Conservation (phyloP, 2,113 vertebrate genomes). For the Mastomys natalensis region DNA sequence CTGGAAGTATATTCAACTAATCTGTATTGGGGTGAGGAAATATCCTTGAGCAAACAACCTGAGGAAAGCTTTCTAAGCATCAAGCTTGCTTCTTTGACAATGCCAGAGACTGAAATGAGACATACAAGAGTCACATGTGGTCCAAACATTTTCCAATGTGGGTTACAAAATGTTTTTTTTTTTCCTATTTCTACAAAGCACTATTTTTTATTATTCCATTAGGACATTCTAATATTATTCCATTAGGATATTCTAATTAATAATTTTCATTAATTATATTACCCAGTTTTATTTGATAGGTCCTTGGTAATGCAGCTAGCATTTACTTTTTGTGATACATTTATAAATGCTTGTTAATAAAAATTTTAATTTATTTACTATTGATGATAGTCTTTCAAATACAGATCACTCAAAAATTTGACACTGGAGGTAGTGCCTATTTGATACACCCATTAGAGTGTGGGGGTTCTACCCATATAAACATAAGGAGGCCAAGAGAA, state of each 20-base stretch:
- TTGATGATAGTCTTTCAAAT: neutral
- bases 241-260: neutral
- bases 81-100: neutral
- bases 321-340: neutral
- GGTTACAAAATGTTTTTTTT: neutral
- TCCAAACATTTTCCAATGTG: neutral
- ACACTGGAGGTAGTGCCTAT: neutral
- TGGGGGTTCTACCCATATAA: neutral
- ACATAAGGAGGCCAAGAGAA: neutral
- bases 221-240: neutral
- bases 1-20: neutral
- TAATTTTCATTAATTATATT: neutral
- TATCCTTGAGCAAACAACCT: neutral
- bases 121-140: neutral
- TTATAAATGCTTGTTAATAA: slow-evolving; percentile 2
- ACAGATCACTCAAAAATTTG: neutral
- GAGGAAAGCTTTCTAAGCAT: neutral
- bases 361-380: neutral
- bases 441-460: neutral
- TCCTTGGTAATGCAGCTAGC: neutral
- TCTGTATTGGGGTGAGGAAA: neutral
- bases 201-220: neutral
- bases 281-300: neutral
- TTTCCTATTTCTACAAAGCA: neutral
- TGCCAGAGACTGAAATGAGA: neutral